These are phyloP conservation scores for Baccha elongata DNA, from an alignment of 2,888 invertebrate genomes.

Conservation along the genomic window DNA sequence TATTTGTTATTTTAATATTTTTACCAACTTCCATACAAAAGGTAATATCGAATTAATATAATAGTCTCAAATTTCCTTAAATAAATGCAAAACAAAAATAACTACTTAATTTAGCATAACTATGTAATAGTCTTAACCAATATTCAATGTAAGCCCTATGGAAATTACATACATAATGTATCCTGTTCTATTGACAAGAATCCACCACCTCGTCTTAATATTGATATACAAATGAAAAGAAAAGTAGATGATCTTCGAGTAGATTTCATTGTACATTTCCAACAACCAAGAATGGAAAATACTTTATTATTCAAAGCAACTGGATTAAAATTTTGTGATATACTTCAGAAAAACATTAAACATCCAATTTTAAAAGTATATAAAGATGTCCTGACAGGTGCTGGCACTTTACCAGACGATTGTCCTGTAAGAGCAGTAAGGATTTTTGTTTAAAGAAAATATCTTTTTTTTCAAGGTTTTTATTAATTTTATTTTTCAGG, in stretches of 20 bases:
- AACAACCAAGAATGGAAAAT: neutral
- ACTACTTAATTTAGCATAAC: too few species aligned
- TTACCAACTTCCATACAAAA: neutral
- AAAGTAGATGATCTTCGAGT: neutral
- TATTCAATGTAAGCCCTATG: neutral
- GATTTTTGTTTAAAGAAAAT: neutral
- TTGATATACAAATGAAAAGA: conserved; percentile 6
- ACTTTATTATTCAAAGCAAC: neutral
- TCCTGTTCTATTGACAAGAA: neutral
- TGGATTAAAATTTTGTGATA: neutral
- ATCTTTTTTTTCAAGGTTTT: too few species aligned
- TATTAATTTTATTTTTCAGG: neutral
- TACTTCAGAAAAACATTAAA: neutral
- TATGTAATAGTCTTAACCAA: neutral
- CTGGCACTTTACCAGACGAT: neutral
- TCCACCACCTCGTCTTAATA: neutral
- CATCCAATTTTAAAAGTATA: neutral
- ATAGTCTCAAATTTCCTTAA: neutral
- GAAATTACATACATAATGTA: neutral
- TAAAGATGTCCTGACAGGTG: neutral
- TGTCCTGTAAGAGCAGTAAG: neutral
- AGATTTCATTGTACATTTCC: neutral
- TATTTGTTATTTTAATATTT: neutral
- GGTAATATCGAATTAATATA: neutral
- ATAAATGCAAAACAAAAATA: too few species aligned